These are phyloP conservation scores for Corythornis vintsioides DNA, from an alignment of 2,113 vertebrate genomes.

Conservation along the genomic window DNA sequence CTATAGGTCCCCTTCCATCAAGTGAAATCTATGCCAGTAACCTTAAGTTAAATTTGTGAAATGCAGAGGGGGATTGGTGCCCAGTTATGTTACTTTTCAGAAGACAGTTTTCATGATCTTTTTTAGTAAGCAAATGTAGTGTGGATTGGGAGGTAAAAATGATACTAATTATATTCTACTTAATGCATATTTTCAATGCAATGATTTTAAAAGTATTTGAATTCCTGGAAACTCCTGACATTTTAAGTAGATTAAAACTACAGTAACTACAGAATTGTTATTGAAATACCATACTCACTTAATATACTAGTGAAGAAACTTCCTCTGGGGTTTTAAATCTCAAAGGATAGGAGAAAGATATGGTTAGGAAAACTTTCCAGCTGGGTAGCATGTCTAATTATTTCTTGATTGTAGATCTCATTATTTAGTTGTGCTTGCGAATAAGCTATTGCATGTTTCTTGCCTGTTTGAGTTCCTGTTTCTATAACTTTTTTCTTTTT, in stretches of 20 bases:
- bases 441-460: slow-evolving; percentile 26
- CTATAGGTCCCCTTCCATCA: neutral
- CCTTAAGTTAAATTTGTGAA: neutral
- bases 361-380: slow-evolving; percentile 19
- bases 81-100: neutral
- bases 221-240: slow-evolving; percentile 61
- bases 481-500: neutral
- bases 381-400: slow-evolving; percentile 38
- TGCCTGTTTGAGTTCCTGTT: neutral
- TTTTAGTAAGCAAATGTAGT: slow-evolving; percentile 22
- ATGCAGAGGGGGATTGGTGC: neutral
- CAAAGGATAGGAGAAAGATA: slow-evolving; percentile 21
- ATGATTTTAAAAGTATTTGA: slow-evolving; percentile 70
- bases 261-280: slow-evolving; percentile 52
- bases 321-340: slow-evolving; percentile 53
- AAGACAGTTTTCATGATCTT: neutral
- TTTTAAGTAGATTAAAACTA: slow-evolving; percentile 69
- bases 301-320: slow-evolving; percentile 41
- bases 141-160: slow-evolving; percentile 36
- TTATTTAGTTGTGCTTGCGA: slow-evolving; percentile 24
- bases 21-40: neutral
- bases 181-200: slow-evolving; percentile 61
- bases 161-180: slow-evolving; percentile 34
- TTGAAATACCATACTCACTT: slow-evolving; percentile 54
- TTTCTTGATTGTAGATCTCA: slow-evolving; percentile 50